Base-by-base conservation (phyloP, 2,888 invertebrate genomes). In the Melipona bicolor region DNA sequence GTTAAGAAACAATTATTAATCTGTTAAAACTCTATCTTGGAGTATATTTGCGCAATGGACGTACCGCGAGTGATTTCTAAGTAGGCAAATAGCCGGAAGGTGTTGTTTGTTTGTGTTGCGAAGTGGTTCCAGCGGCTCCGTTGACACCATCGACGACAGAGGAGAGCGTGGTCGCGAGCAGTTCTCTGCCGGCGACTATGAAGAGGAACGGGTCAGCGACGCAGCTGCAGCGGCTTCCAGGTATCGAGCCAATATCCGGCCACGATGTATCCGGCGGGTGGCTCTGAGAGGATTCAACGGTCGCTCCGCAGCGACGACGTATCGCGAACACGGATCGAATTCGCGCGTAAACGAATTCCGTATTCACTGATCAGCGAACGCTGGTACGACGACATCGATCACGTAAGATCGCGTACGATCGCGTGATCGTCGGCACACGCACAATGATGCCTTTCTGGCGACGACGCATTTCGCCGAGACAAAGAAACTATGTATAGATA, bases 181-280 rank as follows among this genome's bases (percentile, higher is more conserved):
- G 91, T 52, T 90, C 91, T 36, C 83, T 90, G 21, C 92, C 92
- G n/a, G 85, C 87, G 69, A 91, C 91, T 69, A 89, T 92, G 79
- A 95, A 95, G 90, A 93, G 94, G 77, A 95, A 95, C 94, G 96
- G 96, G 81, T 96, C 96, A 87, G 95, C 96, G 91, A 95, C 95
- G 90, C 95, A 96, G 91, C 94, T 96, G 91, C 96, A 96, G 88
- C 96, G 96, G 93, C 95, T 97, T 91, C 96, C 97, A 24, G 97
- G 97, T 87, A 96, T 97, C 86, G 97, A 97, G 93, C 97, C 97
- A 89, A 95, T 97, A 91, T 96, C 96, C 94, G 97, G 97, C 2
- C 97, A 97, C 95, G 96, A 96, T 94, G 96, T 96, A 92, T 96
- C 96, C 85, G 95, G 96, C 72, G 97, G 97, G 89, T 97, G 97